A percentile compares a stretch with the other conserved stretches of the same genome.
These are phyloP conservation scores for Neosilurus hyrtlii DNA, from an alignment of 2,797 vertebrate species.

Conservation along the genomic window DNA sequence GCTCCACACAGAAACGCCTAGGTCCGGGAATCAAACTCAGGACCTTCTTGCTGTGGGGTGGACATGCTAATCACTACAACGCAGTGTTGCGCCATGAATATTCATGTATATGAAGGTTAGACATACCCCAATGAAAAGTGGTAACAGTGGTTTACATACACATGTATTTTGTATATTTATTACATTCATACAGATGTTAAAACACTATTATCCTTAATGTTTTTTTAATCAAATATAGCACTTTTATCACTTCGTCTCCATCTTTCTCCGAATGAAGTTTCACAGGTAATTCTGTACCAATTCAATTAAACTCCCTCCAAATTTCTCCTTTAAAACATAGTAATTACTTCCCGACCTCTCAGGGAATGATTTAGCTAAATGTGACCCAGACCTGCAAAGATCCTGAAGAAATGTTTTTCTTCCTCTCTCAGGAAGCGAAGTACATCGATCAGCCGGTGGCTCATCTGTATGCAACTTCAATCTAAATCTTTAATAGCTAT, in stretches of 20 bases:
- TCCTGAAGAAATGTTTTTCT: constrained; percentile 57
- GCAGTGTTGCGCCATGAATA: no score
- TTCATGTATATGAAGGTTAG: no score
- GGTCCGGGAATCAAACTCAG: no score
- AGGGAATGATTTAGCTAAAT: constrained; percentile 59
- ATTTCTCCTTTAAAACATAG: constrained; percentile 72
- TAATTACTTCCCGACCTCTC: constrained; percentile 74
- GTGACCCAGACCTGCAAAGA: constrained; percentile 67
- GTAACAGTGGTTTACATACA: not conserved
- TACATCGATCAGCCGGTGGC: constrained; percentile 68
- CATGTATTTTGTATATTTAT: not conserved
- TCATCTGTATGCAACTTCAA: constrained; percentile 75
- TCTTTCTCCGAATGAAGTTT: constrained; percentile 35
- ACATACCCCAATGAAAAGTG: not conserved
- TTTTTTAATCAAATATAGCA: not conserved
- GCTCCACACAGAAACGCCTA: no score
- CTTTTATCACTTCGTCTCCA: not conserved
- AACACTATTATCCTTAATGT: not conserved
- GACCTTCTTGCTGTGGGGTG: no score
- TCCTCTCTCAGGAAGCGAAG: constrained; percentile 60
- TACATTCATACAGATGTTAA: not conserved
- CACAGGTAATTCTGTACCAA: constrained; percentile 68
- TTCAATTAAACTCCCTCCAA: constrained; percentile 73
- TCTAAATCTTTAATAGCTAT: constrained; percentile 71
- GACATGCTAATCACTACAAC: no score